Base-by-base conservation (phyloP, 2,797 vertebrate genomes). In the Remorina albescens region DNA sequence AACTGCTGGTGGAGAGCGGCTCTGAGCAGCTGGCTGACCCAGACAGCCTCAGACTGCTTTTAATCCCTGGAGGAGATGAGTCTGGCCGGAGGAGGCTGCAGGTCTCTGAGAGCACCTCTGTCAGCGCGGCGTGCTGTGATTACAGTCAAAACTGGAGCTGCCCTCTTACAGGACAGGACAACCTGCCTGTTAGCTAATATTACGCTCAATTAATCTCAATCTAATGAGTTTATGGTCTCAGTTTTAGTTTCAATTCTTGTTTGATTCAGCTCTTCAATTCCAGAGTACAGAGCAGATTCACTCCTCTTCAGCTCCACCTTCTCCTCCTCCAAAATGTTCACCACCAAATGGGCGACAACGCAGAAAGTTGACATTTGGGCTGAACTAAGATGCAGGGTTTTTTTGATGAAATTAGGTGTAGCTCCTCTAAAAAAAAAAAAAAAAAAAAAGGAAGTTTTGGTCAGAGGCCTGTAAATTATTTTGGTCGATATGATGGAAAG, bases 21-120 rank as follows among this genome's bases (percentile, higher is more conserved):
- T 69, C 62, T 67, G 50, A 63, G 41, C 77, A 73, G 67, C 80
- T 46, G 63, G 16, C 26, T 68, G 82, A 85, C 72, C 77, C 74
- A 79, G 82, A 85, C 76, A 28, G 53, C 53, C 53, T 19, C 64
- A 4, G 41, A 57, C 63, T 82, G 81, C 41, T 60, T 54, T 67
- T 76, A 84, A 85, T 70, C 81, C 76, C 63, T 2, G 23, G 50
- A 36, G 76, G 71, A 64, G 74, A 74, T 57, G 8, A 61, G 26
- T 49, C 21, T 36, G 3, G 18, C 67, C 41, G 39, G 36, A 3
- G 11, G 64, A 25, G 41, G 46, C 60, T 30, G 30, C 60, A 58
- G 55, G 68, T 49, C 46, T 12, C n/a, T n/a, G 23, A 25, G 26
- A 34, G 56, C 51, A 3, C 44, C 39, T 49, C 62, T 18, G 57